phyloP scores from a whole-genome alignment of 1,140 invertebrate genomes.

The Heliconius congener region DNA sequence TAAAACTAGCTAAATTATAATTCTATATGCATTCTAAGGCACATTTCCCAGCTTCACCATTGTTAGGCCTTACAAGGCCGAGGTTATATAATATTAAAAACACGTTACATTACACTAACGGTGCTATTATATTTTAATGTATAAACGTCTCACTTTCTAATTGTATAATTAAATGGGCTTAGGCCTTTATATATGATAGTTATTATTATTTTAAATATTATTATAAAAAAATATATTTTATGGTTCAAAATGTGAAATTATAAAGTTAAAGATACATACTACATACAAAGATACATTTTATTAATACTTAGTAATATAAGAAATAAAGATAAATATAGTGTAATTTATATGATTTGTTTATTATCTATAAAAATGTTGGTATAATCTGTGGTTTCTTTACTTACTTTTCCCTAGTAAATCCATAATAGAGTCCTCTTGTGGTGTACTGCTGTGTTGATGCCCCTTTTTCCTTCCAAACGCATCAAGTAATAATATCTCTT shows the following conservation, averaged over 20 bases:
- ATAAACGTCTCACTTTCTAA: background rate
- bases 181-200: too few species aligned
- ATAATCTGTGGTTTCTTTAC: constrained; percentile 84
- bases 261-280: too few species aligned
- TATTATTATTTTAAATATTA: too few species aligned
- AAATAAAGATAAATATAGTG: too few species aligned
- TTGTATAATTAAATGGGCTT: background rate
- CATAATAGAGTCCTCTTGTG: constrained; percentile 87
- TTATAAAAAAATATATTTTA: too few species aligned
- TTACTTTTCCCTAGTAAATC: constrained; percentile 92
- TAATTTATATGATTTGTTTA: background rate
- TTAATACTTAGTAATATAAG: too few species aligned
- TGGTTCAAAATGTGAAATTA: too few species aligned
- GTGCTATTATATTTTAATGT: background rate
- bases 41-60: background rate
- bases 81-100: constrained; percentile 12
- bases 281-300: too few species aligned
- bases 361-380: background rate
- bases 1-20: background rate
- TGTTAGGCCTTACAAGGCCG: constrained; percentile 10
- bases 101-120: constrained; percentile 6
- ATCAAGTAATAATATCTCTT: constrained; percentile 87
- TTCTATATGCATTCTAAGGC: background rate
- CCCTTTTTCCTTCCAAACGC: constrained; percentile 86
- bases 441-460: constrained; percentile 62